These are phyloP conservation scores for Boloria selene DNA, from an alignment of 2,888 invertebrate species.

Conservation along the genomic window DNA sequence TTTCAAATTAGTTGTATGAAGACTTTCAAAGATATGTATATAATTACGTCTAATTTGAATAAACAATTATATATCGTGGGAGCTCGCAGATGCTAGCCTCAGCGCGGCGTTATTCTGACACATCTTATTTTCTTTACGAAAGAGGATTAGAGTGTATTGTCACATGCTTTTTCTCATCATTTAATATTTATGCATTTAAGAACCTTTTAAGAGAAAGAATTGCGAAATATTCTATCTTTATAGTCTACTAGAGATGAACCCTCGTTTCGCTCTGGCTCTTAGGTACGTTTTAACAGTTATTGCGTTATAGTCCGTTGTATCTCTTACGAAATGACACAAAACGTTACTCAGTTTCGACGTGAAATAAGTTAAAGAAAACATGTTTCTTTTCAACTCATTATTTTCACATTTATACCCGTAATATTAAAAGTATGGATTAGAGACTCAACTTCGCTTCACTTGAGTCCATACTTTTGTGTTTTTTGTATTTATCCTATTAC, in stretches of 20 bases:
- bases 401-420: too few relatives aligned
- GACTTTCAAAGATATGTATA: slow-evolving; percentile 33
- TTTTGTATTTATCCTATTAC: too few relatives aligned
- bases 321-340: too few relatives aligned
- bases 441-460: too few relatives aligned
- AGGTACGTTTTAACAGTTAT: background rate
- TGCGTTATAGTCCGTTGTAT: too few relatives aligned
- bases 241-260: too few relatives aligned
- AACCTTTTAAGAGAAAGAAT: background rate
- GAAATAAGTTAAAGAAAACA: too few relatives aligned
- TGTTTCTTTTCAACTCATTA: too few relatives aligned
- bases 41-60: slow-evolving; percentile 48
- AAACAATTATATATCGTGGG: slow-evolving; percentile 46
- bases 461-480: too few relatives aligned
- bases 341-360: too few relatives aligned
- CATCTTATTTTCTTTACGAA: slow-evolving; percentile 8
- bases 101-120: slow-evolving; percentile 36
- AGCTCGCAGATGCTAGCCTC: slow-evolving; percentile 40
- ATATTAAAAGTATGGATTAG: too few relatives aligned
- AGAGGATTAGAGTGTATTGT: background rate
- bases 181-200: slow-evolving; percentile 10
- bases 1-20: slow-evolving; percentile 13
- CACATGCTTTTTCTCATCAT: slow-evolving; percentile 4
- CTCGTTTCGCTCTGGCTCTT: background rate
- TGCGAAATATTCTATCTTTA: too few relatives aligned